Base-by-base conservation (phyloP, 2,797 vertebrate species). In the Labroides dimidiatus region DNA sequence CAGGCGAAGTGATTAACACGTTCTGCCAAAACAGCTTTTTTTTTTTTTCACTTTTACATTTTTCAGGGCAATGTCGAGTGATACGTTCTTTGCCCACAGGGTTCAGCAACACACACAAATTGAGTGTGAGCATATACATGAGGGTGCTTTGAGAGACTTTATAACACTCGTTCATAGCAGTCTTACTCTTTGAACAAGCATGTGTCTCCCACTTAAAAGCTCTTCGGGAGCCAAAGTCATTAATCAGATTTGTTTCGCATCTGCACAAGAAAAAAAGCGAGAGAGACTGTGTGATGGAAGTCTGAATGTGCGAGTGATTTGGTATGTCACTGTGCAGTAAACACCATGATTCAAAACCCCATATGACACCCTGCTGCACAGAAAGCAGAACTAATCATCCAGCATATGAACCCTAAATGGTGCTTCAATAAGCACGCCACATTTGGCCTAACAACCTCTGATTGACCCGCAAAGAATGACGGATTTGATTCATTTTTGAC, bases 221-320 rank as follows among this genome's bases (percentile, higher is more conserved):
- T 57, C 19, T 68, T 43, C 73, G 47, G 61, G 69, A 73, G 64
- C 69, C 52, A 24, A 72, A 60, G 53, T 75, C 52, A 58, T 42
- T 74, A 64, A 75, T 44, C 24, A 20, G 41, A 54, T 63, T 71
- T 58, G 41, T 72, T 77, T 72, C 59, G 62, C 75, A 81, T 80
- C 72, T 86, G 67, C 42, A 36, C 20, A 54, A 77, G 68, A 54
- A 49, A 54, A 77, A 64, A 65, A 63, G 49, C 17, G 64, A 74
- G 62, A 33, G 21, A 50, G 51, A 33, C 44, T 66, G 67, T 48
- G 43, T 84, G 65, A 37, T 77, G 33, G 33, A 78, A 69, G 65
- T 78, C 54, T 45, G 45, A 84, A 87, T 78, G 77, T 88, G 83
- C 54, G 53, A 72, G 78, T 81, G 70, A 87, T 89, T 89, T 49